These are phyloP conservation scores for Xiphophorus couchianus DNA, from an alignment of 2,113 vertebrate species.

Conservation along the genomic window DNA sequence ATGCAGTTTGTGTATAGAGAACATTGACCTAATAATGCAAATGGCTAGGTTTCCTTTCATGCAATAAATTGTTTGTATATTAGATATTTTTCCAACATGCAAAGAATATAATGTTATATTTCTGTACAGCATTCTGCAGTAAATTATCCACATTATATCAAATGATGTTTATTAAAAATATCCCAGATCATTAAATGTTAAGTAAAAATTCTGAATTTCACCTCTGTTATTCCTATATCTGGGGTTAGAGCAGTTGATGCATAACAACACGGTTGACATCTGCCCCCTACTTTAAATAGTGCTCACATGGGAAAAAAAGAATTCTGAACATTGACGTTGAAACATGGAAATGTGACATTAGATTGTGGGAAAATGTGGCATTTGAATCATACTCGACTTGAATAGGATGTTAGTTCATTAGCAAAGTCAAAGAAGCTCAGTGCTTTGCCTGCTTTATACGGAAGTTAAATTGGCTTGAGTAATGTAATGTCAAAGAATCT, in stretches of 20 bases:
- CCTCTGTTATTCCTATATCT: constrained; percentile 53
- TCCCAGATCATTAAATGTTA: constrained; percentile 28
- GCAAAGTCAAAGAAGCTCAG: constrained; percentile 56
- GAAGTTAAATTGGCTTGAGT: constrained; percentile 44
- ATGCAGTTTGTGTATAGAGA: background rate
- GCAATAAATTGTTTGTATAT: background rate
- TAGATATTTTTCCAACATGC: constrained; percentile 1
- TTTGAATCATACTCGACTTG: constrained; percentile 69
- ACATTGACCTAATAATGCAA: background rate
- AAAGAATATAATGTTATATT: background rate
- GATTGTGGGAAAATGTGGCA: constrained; percentile 66
- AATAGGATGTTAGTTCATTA: constrained; percentile 79
- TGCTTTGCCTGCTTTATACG: constrained; percentile 32
- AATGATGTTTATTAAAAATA: constrained; percentile 21
- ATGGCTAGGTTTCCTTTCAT: constrained; percentile 11
- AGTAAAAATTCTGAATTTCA: constrained; percentile 49
- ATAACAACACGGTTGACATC: constrained; percentile 68
- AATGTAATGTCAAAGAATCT: constrained; percentile 67
- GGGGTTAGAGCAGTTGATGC: constrained; percentile 58
- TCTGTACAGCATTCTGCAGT: background rate
- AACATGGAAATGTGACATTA: constrained; percentile 82
- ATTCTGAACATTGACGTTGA: constrained; percentile 63
- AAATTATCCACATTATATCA: constrained; percentile 13
- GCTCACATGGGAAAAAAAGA: constrained; percentile 45
- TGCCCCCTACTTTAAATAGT: constrained; percentile 73